Evolutionary conservation across 2,113 vertebrate genomes (phyloP).

Genomic region (Nothocercus nigrocapillus): DNA sequence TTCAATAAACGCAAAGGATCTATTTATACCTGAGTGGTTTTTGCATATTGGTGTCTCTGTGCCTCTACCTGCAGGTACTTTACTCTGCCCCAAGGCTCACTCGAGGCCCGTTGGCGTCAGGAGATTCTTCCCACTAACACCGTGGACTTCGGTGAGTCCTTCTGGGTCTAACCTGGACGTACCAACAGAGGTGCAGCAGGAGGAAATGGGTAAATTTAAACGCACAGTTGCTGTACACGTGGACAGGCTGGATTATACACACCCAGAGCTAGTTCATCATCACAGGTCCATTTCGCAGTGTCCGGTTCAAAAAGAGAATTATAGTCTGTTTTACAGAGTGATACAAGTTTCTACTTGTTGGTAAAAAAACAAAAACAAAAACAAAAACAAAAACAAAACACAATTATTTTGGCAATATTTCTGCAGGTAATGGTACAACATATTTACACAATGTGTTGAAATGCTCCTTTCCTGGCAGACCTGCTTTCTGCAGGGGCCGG

Average conservation of each 20-base stretch:
- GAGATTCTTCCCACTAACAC: not conserved
- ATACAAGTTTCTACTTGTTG: not conserved
- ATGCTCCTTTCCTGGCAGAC: not conserved
- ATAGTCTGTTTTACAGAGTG: not conserved
- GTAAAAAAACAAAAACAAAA: not conserved
- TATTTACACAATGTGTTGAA: not conserved
- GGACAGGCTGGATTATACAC: not conserved
- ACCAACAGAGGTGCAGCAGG: not conserved
- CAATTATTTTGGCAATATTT: not conserved
- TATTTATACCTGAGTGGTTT: slow-evolving; percentile 64
- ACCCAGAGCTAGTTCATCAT: not conserved
- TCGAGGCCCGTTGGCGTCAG: not conserved
- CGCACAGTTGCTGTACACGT: not conserved
- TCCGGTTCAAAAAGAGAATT: not conserved
- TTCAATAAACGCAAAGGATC: slow-evolving; percentile 33
- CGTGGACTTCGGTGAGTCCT: not conserved
- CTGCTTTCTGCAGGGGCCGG: not conserved
- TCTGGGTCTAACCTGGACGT: not conserved
- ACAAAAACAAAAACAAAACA: not conserved
- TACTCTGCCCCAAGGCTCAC: not conserved
- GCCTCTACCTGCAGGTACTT: slow-evolving; percentile 21
- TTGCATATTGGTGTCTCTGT: slow-evolving; percentile 63
- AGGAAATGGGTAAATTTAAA: not conserved
- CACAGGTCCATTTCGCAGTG: not conserved
- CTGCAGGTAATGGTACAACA: not conserved